These are phyloP conservation scores for Pitangus sulphuratus DNA, from an alignment of 2,797 vertebrate species.

Conservation along the genomic window DNA sequence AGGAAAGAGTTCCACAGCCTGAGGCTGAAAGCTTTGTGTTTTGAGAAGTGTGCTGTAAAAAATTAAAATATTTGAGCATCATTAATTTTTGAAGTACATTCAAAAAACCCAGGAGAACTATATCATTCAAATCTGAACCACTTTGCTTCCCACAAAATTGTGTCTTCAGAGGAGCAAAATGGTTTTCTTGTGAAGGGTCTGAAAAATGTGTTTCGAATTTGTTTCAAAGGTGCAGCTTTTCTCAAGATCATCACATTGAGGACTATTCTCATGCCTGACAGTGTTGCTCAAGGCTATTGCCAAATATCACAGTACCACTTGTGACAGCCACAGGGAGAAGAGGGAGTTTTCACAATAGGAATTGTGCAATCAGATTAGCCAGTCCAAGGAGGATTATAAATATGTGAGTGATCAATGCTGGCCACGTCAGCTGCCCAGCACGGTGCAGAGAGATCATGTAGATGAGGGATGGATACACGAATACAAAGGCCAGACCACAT, in stretches of 20 bases:
- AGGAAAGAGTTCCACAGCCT: background rate
- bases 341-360: constrained; percentile 84
- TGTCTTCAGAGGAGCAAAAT: background rate
- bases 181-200: background rate
- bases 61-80: background rate
- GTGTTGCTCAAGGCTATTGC: constrained; percentile 32
- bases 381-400: constrained; percentile 89
- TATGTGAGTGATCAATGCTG: constrained; percentile 82
- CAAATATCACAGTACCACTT: constrained; percentile 52
- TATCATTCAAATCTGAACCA: background rate
- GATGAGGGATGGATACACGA: constrained; percentile 88
- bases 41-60: background rate
- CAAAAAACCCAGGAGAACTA: background rate
- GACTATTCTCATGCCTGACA: background rate
- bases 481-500: constrained; percentile 94
- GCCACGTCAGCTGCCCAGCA: constrained; percentile 83
- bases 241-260: background rate
- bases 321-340: constrained; percentile 31
- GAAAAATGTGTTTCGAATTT: background rate
- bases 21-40: background rate
- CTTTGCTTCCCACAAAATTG: background rate
- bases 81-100: background rate
- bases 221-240: constrained; percentile 28
- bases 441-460: constrained; percentile 85
- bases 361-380: constrained; percentile 90